Evolutionary conservation across 2,797 vertebrate genomes (phyloP), one percentile per base, ranked within the genome.

Genomic region (Pangasius macronema): DNA sequence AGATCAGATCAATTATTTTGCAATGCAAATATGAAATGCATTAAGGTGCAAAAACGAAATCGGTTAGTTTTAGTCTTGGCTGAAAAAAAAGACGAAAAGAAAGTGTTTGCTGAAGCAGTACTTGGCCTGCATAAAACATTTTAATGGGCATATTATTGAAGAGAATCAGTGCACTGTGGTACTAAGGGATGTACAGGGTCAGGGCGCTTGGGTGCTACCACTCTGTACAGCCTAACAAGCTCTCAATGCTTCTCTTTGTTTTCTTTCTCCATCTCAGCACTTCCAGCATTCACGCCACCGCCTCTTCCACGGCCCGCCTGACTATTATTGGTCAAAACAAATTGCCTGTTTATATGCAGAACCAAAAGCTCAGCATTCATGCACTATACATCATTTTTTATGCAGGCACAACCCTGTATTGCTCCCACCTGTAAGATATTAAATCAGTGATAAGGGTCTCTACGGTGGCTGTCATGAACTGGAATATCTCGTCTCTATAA

Each of bases 211-310:
- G 82, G 59, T 63, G 53, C 84, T 73, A 70, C 85, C 79, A 85
- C 87, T 87, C 87, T 22, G 83, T 53, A 24, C 82, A 83, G 75
- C 85, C 82, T 84, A 86, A 85, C 59, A 88, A 73, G 24, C 49
- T n/a, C 87, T 88, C 89, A 92, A 92, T 84, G 83, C 84, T 24
- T 76, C 55, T 77, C 87, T 91, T 90, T 89, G 90, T 90, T 79
- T 89, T 73, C 63, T 70, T 86, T 76, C 80, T 90, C 88, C 81
- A 80, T 85, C 83, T 82, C 90, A 90, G 65, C 86, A 83, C 82
- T 79, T 76, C 65, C 30, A 80, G 83, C 82, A 84, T 86, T 65
- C 86, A 67, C 33, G 51, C 82, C 79, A 30, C 80, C 61, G 77
- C 87, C 76, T 72, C 83, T 51, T 72, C 9, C 61, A 72, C 65